Evolutionary conservation across 2,797 vertebrate species (phyloP).

Genomic region (Liasis olivaceus): DNA sequence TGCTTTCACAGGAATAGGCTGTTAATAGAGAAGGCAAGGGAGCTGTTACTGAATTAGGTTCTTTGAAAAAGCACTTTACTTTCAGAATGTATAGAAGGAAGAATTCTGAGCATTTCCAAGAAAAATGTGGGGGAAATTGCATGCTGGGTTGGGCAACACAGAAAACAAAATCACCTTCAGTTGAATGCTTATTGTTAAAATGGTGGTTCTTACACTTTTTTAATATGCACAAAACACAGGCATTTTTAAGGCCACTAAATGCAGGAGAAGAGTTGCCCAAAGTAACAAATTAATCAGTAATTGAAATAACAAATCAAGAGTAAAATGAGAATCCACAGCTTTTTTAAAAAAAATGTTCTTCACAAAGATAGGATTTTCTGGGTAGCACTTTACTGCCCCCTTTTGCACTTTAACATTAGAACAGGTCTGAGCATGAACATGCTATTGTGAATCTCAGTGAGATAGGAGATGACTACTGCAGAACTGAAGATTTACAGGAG

Average conservation of each 20-base stretch:
- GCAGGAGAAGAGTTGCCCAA: neutral
- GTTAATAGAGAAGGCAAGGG: slow-evolving; percentile 45
- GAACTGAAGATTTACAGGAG: slow-evolving; percentile 25
- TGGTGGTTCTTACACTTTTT: neutral
- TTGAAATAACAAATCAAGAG: slow-evolving; percentile 36
- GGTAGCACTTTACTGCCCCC: slow-evolving; percentile 81
- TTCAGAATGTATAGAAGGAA: slow-evolving; percentile 40
- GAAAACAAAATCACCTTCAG: slow-evolving; percentile 20
- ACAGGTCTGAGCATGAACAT: slow-evolving; percentile 62
- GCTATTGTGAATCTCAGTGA: slow-evolving; percentile 47
- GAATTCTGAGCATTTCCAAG: slow-evolving; percentile 28
- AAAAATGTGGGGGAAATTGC: slow-evolving; percentile 35
- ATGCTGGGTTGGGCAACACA: slow-evolving; percentile 37
- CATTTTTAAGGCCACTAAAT: slow-evolving; percentile 12
- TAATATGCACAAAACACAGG: slow-evolving; percentile 1
- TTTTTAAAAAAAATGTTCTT: neutral
- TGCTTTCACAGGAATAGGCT: slow-evolving; percentile 7
- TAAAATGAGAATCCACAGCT: slow-evolving; percentile 44
- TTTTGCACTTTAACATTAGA: slow-evolving; percentile 79
- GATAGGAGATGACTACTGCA: neutral
- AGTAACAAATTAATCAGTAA: slow-evolving; percentile 28
- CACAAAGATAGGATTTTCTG: slow-evolving; percentile 57
- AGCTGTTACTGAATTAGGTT: slow-evolving; percentile 52
- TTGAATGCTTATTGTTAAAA: slow-evolving; percentile 7
- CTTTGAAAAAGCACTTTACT: slow-evolving; percentile 42